These are phyloP conservation scores for Tridacna gigas DNA, from an alignment of 2,888 invertebrate species.

Conservation along the genomic window DNA sequence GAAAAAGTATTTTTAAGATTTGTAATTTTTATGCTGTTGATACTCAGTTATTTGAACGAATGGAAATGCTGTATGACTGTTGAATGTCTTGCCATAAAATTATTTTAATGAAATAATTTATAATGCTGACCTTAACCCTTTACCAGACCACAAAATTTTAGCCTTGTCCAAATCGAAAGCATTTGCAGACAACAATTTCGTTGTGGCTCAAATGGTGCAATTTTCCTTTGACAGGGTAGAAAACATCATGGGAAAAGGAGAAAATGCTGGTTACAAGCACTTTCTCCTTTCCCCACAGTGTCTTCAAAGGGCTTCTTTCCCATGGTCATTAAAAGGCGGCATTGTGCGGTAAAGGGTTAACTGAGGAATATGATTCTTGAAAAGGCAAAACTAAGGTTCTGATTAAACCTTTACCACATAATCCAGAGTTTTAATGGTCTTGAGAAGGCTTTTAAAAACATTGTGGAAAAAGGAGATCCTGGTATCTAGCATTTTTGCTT, in stretches of 20 bases:
- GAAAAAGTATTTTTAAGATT: no score
- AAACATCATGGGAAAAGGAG: neutral
- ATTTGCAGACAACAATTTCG: neutral
- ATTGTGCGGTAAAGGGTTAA: no score
- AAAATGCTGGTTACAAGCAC: neutral
- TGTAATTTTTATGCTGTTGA: no score
- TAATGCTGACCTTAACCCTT: no score
- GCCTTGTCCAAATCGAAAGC: neutral
- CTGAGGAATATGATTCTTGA: no score
- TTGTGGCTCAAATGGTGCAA: neutral
- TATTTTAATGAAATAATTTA: no score
- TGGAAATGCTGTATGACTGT: neutral
- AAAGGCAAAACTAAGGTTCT: no score
- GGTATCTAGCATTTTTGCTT: neutral
- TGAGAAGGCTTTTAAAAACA: neutral
- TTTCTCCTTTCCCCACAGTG: neutral
- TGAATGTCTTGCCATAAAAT: neutral
- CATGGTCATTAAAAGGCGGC: no score
- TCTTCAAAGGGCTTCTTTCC: no score
- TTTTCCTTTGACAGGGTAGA: neutral
- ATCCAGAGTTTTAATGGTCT: no score
- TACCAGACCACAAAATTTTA: neutral
- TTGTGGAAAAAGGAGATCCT: neutral
- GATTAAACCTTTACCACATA: no score
- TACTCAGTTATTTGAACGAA: no score